Base-by-base conservation (phyloP, 2,797 vertebrate genomes). In the Gastrophryne carolinensis region DNA sequence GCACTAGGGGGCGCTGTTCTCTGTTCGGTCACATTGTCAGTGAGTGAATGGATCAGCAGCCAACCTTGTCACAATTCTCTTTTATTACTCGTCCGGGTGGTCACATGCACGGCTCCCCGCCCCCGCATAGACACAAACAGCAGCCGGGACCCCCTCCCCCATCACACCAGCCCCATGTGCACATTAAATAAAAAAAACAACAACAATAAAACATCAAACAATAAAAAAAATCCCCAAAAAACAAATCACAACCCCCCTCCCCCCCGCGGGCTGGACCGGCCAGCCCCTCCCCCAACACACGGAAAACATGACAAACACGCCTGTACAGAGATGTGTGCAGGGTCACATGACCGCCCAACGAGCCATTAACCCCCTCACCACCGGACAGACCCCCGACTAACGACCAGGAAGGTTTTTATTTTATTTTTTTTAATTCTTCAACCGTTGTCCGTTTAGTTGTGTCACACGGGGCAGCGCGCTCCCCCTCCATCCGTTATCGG, bases 91-190 rank as follows among this genome's bases (percentile, higher is more conserved):
- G 52, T 6, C 53, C 71, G 63, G 56, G 10, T 66, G 73, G 72
- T 80, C 41, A 75, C 82, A 82, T 81, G 75, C 49, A 21, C 79
- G 57, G 79, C 79, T 54, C 78, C 67, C 79, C 76, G 56, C 56
- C 64, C 71, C 32, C 82, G 78, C 79, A 12, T 64, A 79, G 79
- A 78, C 82, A 67, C 81, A 82, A 80, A 79, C 2, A 54, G 8
- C 65, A 30, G 34, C 32, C 9, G 9, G 11, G 56, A 67, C 11
- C 47, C 60, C 64, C 64, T 5, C 12, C 12, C 17, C n/a, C n/a
- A n/a, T n/a, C 21, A 44, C 30, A 24, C 17, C 3, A 5, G 17
- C 47, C 24, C 17, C 67, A 71, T 50, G 57, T 41, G 54, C 54
- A 73, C 19, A 24, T 15, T 47, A 62, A 39, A 24, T 32, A 17